Percentiles rank a stretch among this genome's conserved stretches.
phyloP scores from a whole-genome alignment of 2,888 invertebrate species.

The Gonocerus acuteangulatus region DNA sequence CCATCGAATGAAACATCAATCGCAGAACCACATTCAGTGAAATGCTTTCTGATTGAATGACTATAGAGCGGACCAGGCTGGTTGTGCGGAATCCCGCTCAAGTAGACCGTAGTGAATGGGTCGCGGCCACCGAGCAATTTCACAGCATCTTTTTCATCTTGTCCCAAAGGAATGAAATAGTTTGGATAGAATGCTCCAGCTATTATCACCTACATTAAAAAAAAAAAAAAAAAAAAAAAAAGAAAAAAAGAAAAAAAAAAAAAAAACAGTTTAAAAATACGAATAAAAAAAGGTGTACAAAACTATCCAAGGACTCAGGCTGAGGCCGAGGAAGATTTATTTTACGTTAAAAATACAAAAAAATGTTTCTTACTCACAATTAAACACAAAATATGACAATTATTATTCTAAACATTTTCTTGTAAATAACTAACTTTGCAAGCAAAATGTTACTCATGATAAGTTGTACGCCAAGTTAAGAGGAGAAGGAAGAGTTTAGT shows the following conservation, averaged over 20 bases:
- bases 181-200: constrained; percentile 86
- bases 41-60: constrained; percentile 53
- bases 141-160: constrained; percentile 58
- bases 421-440: too few relatives aligned
- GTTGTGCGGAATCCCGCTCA: constrained; percentile 48
- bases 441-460: too few relatives aligned
- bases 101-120: constrained; percentile 66
- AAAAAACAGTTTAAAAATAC: too few relatives aligned
- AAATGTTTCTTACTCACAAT: too few relatives aligned
- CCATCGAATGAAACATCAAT: constrained; percentile 49
- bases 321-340: too few relatives aligned
- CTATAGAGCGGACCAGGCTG: constrained; percentile 67
- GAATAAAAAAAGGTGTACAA: background rate
- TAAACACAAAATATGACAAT: too few relatives aligned
- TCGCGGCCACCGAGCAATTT: constrained; percentile 62
- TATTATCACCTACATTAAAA: constrained; percentile 34
- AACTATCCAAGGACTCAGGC: too few relatives aligned
- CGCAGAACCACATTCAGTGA: constrained; percentile 47
- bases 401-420: too few relatives aligned
- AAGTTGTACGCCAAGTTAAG: too few relatives aligned
- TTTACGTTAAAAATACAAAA: too few relatives aligned
- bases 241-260: background rate
- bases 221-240: background rate
- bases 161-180: constrained; percentile 60
- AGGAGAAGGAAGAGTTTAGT: too few relatives aligned